Evolutionary conservation across 92 coral and sea anemone genomes (phyloP), one percentile per base, ranked within the genome.

Genomic region (Heteractis magnifica): DNA sequence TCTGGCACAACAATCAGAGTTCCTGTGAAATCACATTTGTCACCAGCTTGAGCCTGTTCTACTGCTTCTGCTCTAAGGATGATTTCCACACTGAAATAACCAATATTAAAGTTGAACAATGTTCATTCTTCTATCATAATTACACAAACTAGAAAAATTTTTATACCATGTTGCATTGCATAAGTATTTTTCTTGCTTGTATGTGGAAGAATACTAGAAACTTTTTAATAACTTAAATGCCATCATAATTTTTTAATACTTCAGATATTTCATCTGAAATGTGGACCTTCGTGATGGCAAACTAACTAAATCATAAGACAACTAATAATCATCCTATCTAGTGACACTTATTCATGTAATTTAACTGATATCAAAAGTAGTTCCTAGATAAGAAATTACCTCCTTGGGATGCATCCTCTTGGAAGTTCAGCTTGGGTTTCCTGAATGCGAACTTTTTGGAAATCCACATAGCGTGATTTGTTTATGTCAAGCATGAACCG

Each of bases 11-110:
- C 99, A 48, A 96, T 94, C 75, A 96, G 77, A 50, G 98, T 96
- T 52, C 99, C 99, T 50, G 95, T 96, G 62, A 96, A 96, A 84
- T 96, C 99, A 86, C 99, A 96, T 84, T 96, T 96, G 79, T 96
- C 99, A 10, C 99, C 99, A 75, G 99, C 99, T 82, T 96, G 99
- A 2, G 99, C 99, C 75, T 94, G 99, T 77, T 96, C 99, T n/a
- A 96, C 99, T 76, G 99, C 95, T 79, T 96, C 98, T n/a, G 99
- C 99, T 83, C 99, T 70, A 41, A 96, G 85, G 74, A 96, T 84
- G 59, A 96, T 84, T 81, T 96, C 99, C 85, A 94, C 94, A 90
- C 99, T 96, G 51, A 4, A 83, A 72, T 71, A 20, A 80, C 18
- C 6, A 7, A 34, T 75, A 56, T 12, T n/a, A 52, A 7, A 23